Percentiles rank a stretch among this genome's conserved stretches.
These are phyloP conservation scores for Tadarida brasiliensis DNA, from an alignment of 2,797 vertebrate genomes.

Conservation along the genomic window DNA sequence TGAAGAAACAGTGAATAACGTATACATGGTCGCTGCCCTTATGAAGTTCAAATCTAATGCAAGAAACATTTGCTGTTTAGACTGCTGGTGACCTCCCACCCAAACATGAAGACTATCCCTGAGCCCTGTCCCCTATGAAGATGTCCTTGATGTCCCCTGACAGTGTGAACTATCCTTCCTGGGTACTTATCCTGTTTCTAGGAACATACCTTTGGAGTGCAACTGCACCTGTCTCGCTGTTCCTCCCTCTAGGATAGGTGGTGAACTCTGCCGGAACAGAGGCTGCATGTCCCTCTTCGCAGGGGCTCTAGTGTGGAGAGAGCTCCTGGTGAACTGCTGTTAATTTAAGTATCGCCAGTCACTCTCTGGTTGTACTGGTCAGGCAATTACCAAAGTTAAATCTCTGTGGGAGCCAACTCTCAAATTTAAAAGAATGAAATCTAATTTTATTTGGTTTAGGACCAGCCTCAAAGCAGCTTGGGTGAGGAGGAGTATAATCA, in stretches of 20 bases:
- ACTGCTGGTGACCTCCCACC: neutral
- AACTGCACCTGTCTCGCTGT: neutral
- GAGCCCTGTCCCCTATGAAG: neutral
- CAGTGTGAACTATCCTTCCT: neutral
- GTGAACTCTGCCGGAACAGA: neutral
- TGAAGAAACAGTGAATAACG: neutral
- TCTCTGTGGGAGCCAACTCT: neutral
- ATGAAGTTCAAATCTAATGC: neutral
- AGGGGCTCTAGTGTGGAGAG: neutral
- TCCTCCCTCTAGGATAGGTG: neutral
- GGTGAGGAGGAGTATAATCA: neutral
- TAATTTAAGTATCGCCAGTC: neutral
- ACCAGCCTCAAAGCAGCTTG: neutral
- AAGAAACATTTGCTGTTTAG: neutral
- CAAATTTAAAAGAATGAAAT: slow-evolving; percentile 20
- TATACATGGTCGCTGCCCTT: neutral
- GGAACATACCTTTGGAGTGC: neutral
- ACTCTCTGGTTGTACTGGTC: neutral
- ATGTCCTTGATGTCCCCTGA: neutral
- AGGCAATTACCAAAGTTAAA: neutral
- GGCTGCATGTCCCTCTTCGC: neutral
- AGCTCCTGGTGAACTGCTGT: neutral
- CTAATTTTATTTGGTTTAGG: neutral
- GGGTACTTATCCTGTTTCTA: neutral
- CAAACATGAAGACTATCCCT: neutral